Evolutionary conservation across 2,113 vertebrate genomes (phyloP).

Genomic region (Perca schrenkii): DNA sequence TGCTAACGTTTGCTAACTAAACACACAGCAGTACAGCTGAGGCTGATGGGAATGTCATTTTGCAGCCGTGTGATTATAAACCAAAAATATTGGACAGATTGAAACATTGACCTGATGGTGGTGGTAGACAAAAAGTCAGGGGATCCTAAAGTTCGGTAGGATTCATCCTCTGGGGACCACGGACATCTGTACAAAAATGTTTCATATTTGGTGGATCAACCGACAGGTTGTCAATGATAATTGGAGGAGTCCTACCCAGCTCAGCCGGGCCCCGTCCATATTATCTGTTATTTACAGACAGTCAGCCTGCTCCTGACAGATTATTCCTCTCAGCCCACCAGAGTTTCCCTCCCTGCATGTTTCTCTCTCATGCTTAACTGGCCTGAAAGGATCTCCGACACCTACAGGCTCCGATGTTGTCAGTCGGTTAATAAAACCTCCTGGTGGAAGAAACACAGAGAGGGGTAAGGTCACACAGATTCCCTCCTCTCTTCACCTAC

Average conservation of each 20-base stretch:
- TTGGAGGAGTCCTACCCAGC: constrained; percentile 4
- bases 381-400: constrained; percentile 40
- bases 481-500: constrained; percentile 49
- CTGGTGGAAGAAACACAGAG: constrained; percentile 44
- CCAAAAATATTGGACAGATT: background rate
- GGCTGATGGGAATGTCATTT: background rate
- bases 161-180: background rate
- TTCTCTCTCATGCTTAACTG: background rate
- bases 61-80: background rate
- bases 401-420: constrained; percentile 39
- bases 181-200: background rate
- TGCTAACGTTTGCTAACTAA: no score
- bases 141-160: background rate
- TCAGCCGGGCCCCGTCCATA: background rate
- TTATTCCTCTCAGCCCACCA: constrained; percentile 13
- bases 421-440: constrained; percentile 55
- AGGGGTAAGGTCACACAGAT: constrained; percentile 52
- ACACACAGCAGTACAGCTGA: no score
- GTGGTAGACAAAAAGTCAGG: background rate
- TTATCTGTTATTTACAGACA: constrained; percentile 13
- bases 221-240: background rate
- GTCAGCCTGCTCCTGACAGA: constrained; percentile 16
- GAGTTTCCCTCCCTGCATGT: constrained; percentile 2
- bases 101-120: background rate
- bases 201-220: background rate